Evolutionary conservation across 1,140 invertebrate species (phyloP).

Genomic region (Drosophila baimaii): DNA sequence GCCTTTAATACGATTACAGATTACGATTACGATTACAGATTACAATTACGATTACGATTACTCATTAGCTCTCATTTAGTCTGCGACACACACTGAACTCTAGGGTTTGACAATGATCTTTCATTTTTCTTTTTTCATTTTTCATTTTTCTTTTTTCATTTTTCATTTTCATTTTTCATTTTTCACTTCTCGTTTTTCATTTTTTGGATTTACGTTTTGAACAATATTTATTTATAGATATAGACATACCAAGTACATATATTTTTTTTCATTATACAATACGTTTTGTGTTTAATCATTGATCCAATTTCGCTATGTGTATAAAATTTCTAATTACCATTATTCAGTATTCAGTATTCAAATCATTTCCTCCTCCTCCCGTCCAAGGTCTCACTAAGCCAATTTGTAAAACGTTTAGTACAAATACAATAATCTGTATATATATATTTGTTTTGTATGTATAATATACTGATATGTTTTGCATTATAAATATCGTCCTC

Average conservation of each 20-base stretch:
- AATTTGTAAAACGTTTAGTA: slow-evolving; percentile 83
- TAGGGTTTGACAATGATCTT: slow-evolving; percentile 69
- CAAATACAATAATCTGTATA: slow-evolving; percentile 78
- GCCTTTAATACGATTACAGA: slow-evolving; percentile 69
- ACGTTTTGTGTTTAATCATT: slow-evolving; percentile 59
- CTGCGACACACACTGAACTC: slow-evolving; percentile 63
- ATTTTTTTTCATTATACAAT: slow-evolving; percentile 69
- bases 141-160: slow-evolving; percentile 4
- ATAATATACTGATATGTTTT: slow-evolving; percentile 79
- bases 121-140: slow-evolving; percentile 3
- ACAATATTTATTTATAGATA: slow-evolving; percentile 78
- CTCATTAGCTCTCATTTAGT: slow-evolving; percentile 57
- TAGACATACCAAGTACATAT: slow-evolving; percentile 75
- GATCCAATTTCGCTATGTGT: slow-evolving; percentile 77
- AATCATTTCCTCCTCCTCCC: slow-evolving; percentile 40
- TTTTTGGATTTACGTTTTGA: slow-evolving; percentile 55
- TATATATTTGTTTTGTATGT: slow-evolving; percentile 64
- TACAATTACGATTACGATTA: slow-evolving; percentile 50
- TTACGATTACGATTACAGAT: slow-evolving; percentile 60
- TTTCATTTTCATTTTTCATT: not conserved
- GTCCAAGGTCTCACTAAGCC: slow-evolving; percentile 62
- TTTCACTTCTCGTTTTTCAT: slow-evolving; percentile 20
- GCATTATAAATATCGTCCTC: slow-evolving; percentile 76
- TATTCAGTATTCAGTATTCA: slow-evolving; percentile 31
- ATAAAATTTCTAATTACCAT: slow-evolving; percentile 77